Evolutionary conservation across 2,888 invertebrate genomes (phyloP).

Genomic region (Embidobia sp.): DNA sequence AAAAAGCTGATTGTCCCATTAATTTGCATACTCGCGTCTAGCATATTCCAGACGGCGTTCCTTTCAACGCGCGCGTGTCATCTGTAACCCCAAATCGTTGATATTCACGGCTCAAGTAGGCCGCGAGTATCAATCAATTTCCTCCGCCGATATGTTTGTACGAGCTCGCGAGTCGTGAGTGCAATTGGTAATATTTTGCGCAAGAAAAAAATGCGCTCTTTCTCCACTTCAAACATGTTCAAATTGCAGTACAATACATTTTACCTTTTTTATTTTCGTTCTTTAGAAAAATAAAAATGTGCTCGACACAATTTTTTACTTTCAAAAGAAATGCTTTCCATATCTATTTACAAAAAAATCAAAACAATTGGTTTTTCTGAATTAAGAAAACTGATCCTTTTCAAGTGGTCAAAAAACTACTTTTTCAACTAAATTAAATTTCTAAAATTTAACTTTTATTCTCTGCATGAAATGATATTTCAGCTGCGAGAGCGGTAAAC

Average conservation of each 20-base stretch:
- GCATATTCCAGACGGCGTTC: constrained; percentile 67
- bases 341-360: no score
- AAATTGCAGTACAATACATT: no score
- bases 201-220: background rate
- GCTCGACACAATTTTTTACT: no score
- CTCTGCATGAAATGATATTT: no score
- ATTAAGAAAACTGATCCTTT: background rate
- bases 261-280: no score
- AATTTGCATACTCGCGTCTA: constrained; percentile 75
- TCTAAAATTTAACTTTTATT: no score
- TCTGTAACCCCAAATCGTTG: constrained; percentile 63
- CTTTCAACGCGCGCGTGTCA: constrained; percentile 9
- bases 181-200: constrained; percentile 75
- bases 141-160: constrained; percentile 74
- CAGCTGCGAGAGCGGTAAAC: constrained; percentile 63
- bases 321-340: no score
- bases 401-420: no score
- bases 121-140: constrained; percentile 80
- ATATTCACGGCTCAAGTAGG: constrained; percentile 71
- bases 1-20: constrained; percentile 65
- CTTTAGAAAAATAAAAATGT: no score
- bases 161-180: constrained; percentile 76
- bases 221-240: no score
- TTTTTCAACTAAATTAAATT: no score
- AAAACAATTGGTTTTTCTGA: background rate